phyloP scores from a whole-genome alignment of 2,113 vertebrate species.

The Leptobrachium ailaonicum region DNA sequence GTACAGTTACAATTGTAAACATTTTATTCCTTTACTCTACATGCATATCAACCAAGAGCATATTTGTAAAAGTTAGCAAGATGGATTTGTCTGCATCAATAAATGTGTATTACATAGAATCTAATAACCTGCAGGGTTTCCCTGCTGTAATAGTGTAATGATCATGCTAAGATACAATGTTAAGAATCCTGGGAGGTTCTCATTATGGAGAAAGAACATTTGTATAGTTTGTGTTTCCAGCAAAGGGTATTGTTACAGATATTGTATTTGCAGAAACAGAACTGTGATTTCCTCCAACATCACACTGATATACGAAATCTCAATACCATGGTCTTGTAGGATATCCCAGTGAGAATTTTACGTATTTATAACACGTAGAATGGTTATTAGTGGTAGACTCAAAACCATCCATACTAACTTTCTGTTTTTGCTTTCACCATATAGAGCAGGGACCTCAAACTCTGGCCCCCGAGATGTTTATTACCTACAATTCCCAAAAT shows the following conservation, averaged over 20 bases:
- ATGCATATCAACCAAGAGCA: background rate
- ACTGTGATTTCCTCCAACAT: background rate
- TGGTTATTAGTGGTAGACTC: slow-evolving; percentile 45
- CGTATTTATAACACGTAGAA: slow-evolving; percentile 35
- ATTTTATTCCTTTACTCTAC: background rate
- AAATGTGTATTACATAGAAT: background rate
- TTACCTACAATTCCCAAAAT: no score
- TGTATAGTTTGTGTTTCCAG: background rate
- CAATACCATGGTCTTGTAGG: background rate
- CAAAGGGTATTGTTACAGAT: slow-evolving; percentile 2
- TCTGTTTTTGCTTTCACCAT: no score
- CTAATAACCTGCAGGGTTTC: background rate
- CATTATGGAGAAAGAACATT: background rate
- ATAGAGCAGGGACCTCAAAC: no score
- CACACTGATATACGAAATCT: slow-evolving; percentile 1
- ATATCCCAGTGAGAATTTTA: slow-evolving; percentile 38
- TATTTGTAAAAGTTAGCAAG: background rate
- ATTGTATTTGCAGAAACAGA: background rate
- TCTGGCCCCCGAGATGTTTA: no score
- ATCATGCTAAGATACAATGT: background rate
- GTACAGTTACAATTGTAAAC: no score
- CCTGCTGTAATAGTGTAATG: background rate
- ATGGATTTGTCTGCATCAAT: background rate
- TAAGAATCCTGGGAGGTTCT: background rate
- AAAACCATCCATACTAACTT: background rate